A percentile compares a stretch with the other conserved stretches of the same genome.
Evolutionary conservation across 2,888 invertebrate species (phyloP).

Genomic region (Odontomyia ornata): DNA sequence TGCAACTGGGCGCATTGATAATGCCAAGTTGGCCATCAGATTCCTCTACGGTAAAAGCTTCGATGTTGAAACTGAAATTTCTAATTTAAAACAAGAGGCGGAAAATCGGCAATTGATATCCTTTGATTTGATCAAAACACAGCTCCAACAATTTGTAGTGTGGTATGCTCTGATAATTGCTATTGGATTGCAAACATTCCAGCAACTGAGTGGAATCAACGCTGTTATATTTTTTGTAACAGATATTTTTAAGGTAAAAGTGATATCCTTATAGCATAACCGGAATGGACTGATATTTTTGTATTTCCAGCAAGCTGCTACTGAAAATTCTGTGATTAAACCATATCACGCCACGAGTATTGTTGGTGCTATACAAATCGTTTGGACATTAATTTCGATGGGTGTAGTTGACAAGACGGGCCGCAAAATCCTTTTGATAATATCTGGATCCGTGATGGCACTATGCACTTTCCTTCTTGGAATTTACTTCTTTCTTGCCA

Average conservation of each 20-base stretch:
- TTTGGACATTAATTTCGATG: background rate
- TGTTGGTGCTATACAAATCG: background rate
- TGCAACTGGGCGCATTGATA: constrained; percentile 50
- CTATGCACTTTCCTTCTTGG: constrained; percentile 72
- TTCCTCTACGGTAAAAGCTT: background rate
- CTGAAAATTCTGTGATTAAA: background rate
- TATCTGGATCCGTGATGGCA: constrained; percentile 73
- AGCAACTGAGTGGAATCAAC: constrained; percentile 81
- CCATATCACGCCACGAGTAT: background rate
- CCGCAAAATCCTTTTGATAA: constrained; percentile 73
- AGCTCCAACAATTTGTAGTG: background rate
- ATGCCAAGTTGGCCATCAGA: background rate
- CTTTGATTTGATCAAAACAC: background rate
- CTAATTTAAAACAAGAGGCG: background rate
- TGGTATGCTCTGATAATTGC: constrained; percentile 69
- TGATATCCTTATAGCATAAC: too few relatives aligned
- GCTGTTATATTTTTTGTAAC: constrained; percentile 78
- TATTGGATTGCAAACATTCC: constrained; percentile 80
- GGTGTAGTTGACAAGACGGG: constrained; percentile 79
- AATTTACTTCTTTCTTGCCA: constrained; percentile 72
- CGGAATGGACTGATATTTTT: too few relatives aligned
- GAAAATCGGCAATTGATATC: background rate
- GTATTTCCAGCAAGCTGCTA: background rate
- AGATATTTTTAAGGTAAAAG: constrained; percentile 70
- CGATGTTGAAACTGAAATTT: background rate